These are phyloP conservation scores for Morone chrysops DNA, from an alignment of 2,113 vertebrate genomes.

Conservation along the genomic window DNA sequence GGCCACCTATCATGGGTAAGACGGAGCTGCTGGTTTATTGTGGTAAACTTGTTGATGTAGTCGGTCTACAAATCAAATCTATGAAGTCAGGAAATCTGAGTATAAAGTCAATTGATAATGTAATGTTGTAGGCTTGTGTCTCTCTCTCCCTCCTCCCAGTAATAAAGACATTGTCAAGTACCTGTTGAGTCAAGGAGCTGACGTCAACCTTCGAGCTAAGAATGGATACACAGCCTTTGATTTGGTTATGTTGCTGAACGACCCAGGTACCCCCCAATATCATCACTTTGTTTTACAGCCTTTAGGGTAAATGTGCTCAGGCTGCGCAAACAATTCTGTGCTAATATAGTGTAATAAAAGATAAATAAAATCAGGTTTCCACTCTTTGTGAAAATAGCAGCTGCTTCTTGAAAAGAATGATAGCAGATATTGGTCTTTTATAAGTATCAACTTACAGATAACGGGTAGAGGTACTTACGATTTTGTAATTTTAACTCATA, in stretches of 20 bases:
- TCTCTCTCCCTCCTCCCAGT: slow-evolving; percentile 69
- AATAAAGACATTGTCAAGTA: slow-evolving; percentile 97
- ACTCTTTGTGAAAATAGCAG: background rate
- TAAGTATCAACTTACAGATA: background rate
- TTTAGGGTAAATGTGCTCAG: slow-evolving; percentile 4
- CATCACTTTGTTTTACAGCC: background rate
- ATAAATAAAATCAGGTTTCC: accelerated
- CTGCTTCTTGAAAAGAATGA: background rate
- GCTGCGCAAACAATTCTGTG: background rate
- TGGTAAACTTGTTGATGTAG: background rate
- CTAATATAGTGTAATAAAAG: background rate
- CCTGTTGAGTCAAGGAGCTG: slow-evolving; percentile 93
- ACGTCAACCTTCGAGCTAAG: slow-evolving; percentile 94
- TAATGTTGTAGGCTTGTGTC: background rate
- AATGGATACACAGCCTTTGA: slow-evolving; percentile 98
- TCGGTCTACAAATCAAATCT: background rate
- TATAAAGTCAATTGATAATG: background rate
- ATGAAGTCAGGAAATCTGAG: background rate
- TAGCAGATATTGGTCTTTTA: background rate
- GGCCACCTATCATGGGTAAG: slow-evolving; percentile 96
- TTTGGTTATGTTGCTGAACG: slow-evolving; percentile 96
- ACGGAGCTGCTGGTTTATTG: background rate
- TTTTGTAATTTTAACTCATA: too few species aligned
- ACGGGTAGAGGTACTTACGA: background rate
- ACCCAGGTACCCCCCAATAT: slow-evolving; percentile 87